These are phyloP conservation scores for Mormyrops attenuatus DNA, from an alignment of 2,797 vertebrate species.

Conservation along the genomic window DNA sequence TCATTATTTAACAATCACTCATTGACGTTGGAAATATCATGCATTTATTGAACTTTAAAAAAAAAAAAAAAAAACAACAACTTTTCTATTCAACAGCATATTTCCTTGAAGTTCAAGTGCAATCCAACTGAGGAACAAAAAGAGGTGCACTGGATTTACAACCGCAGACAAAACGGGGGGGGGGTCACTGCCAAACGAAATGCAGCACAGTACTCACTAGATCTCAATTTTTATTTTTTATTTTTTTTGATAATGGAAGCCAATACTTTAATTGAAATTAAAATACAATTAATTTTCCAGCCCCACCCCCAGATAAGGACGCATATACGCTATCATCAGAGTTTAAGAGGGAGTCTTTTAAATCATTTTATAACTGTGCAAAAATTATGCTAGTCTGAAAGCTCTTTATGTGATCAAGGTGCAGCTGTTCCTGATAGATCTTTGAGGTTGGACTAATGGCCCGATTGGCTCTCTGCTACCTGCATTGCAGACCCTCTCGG, in stretches of 20 bases:
- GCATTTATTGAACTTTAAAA: neutral
- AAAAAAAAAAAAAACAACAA: neutral
- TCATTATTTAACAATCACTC: neutral
- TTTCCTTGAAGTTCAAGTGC: neutral
- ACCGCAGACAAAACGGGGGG: neutral
- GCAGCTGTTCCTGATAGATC: neutral
- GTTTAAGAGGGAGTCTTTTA: neutral
- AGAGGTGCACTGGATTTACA: neutral
- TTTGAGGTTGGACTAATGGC: neutral
- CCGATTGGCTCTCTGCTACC: neutral
- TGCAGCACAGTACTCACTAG: neutral
- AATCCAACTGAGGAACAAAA: neutral
- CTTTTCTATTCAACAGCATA: neutral
- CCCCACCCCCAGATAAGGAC: neutral
- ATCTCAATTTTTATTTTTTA: neutral
- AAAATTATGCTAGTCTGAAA: neutral
- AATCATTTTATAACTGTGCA: neutral
- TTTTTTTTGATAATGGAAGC: neutral
- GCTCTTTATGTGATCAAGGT: neutral
- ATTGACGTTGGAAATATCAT: neutral
- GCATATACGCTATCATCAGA: neutral
- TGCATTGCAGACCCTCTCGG: slow-evolving; percentile 65
- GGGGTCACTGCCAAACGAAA: neutral
- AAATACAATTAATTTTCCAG: neutral
- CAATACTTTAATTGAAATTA: neutral